Evolutionary conservation across 2,888 invertebrate genomes (phyloP), one percentile per base, ranked within the genome.

Genomic region (Molorchus minor): DNA sequence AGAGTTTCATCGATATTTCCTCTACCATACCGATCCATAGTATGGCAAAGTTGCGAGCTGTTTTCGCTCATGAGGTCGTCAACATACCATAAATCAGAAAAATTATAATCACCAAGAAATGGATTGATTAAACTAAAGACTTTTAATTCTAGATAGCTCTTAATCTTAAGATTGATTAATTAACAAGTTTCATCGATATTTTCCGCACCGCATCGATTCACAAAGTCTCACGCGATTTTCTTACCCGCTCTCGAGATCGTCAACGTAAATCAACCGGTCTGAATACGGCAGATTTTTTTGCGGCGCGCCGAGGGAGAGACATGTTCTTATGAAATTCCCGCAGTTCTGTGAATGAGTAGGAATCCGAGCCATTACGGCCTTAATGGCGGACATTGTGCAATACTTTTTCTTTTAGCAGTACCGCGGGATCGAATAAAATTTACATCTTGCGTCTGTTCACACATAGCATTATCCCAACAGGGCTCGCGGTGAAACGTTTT

Each of bases 331-430:
- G 69, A 69, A 70, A 74, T 75, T 71, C 73, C 68, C 70, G 53
- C 65, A 62, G 69, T 71, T 71, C 71, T 68, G 67, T 74, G 73
- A 74, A 74, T 74, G 75, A 74, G 70, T 57, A 67, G 72, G 73
- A 72, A 75, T 74, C 71, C 69, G 65, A 59, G 49, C 70, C 71
- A 70, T 75, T 72, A 74, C 60, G 61, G 62, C 58, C 68, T 70
- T 74, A 74, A 74, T 73, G 71, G 71, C 49, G 58, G 59, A 62
- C 69, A 55, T 68, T 71, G 75, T 75, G 74, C 75, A 68, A 73
- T 75, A 75, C 74, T 73, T 72, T 70, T 74, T 73, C 72, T 73
- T 74, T 71, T 49, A 69, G 65, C 68, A 58, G 70, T 62, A 68
- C 75, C 75, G 74, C 71, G 52, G 60, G 61, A 64, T 66, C 58